Base-by-base conservation (phyloP, 2,888 invertebrate species). In the Ennomos quercinarius region DNA sequence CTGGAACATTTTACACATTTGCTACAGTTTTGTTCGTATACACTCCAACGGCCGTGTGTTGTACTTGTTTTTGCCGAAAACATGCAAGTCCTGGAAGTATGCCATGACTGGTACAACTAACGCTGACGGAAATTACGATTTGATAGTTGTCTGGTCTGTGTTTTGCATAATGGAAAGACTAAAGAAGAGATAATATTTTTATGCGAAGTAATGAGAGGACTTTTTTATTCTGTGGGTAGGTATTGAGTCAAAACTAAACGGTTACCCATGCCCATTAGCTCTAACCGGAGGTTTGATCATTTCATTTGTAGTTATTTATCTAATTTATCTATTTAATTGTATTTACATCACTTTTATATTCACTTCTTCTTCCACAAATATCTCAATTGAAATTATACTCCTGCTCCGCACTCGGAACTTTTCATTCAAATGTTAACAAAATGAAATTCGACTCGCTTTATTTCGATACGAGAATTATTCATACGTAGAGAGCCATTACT, bases 381-480 rank as follows among this genome's bases (percentile, higher is more conserved):
- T 42, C 41, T 1, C 9, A 9, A 3, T 13, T 13, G 13, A 13
- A 13, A 9, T 17, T 6, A 27, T 27, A 27, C 27, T 27, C 27
- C n/a, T 13, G 35, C 12, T 11, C 27, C n/a, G n/a, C 13, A 17
- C 41, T 10, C 54, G 17, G 54, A 67, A 79, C 72, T 80, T 80
- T 77, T 72, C 76, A 81, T 78, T 78, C 72, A 73, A 76, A 70
- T 72, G 77, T 74, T 75, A 79, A 76, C 79, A 73, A 73, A 73
- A 73, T 75, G 73, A 74, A 79, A 78, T 71, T 77, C 38, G 34
- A 52, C 51, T 74, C 72, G 72, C 67, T 75, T 76, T 76, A 76
- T 80, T 80, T 77, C 76, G 67, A 78, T 74, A 72, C 73, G 70
- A 76, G 76, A 78, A 81, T 80, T 76, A 80, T 81, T 81, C 78